Percentiles rank a stretch among this genome's conserved stretches.
phyloP scores from a whole-genome alignment of 2,113 vertebrate genomes.

The Myotis davidii region DNA sequence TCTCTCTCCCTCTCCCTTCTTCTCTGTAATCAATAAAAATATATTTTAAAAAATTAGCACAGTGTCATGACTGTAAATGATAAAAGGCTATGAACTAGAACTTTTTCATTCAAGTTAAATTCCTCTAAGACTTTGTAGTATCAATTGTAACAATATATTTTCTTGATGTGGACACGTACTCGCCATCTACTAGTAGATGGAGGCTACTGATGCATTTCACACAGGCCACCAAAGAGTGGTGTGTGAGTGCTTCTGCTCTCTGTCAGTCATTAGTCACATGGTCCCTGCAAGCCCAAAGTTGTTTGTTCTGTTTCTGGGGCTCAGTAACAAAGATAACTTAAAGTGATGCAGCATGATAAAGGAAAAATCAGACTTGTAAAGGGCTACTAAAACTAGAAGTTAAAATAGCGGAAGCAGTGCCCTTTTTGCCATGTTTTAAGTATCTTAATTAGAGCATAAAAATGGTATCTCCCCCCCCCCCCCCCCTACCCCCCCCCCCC shows the following conservation, averaged over 20 bases:
- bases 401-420: conserved; percentile 35
- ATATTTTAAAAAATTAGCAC: not conserved
- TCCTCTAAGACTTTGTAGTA: not conserved
- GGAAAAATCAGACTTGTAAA: not conserved
- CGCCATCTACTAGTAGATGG: not conserved
- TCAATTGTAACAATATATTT: not conserved
- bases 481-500: not conserved
- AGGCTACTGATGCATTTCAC: conserved; percentile 27
- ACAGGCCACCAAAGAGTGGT: not conserved
- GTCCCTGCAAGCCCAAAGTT: not conserved
- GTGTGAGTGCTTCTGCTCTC: not conserved
- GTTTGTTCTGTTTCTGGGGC: not conserved
- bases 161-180: not conserved
- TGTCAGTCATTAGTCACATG: not conserved
- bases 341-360: conserved; percentile 19
- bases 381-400: conserved; percentile 31
- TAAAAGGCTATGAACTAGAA: not conserved
- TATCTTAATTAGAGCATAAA: conserved; percentile 21
- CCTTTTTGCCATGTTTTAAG: conserved; percentile 11
- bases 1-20: no score
- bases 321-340: conserved; percentile 66
- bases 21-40: no score
- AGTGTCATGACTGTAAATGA: not conserved
- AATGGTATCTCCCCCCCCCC: not conserved
- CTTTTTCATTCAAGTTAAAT: not conserved